Base-by-base conservation (phyloP, 2,888 invertebrate genomes). In the Ennomos quercinarius region DNA sequence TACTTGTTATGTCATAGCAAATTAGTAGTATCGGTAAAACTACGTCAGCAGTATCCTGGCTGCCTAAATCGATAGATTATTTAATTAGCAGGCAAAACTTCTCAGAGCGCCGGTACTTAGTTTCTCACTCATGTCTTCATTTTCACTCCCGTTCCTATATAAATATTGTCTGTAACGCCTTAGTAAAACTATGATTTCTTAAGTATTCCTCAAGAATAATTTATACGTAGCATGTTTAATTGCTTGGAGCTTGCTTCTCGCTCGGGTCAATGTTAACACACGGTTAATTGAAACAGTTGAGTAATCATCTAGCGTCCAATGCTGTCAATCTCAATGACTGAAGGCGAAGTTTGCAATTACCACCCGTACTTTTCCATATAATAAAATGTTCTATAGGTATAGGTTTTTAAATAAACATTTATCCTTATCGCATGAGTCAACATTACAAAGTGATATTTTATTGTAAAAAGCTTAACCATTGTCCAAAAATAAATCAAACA, bases 201-300 rank as follows among this genome's bases (percentile, higher is more conserved):
- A 55, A 53, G 57, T 45, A 44, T 36, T 50, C 41, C 17, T 9
- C 8, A 51, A 54, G 43, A 63, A 52, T 62, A 60, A 44, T 51
- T 51, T 11, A 41, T 42, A 38, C 36, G 41, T 48, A 55, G 46
- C 70, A 64, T 57, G 58, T 72, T 68, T 71, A 71, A 74, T 74
- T 70, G 68, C 60, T 56, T 55, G 47, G 51, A 60, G 58, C 58
- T 53, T 60, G 68, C 64, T 67, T 81, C 77, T 62, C 73, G 70
- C 77, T 62, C 73, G 70, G 85, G 83, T 85, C 87, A 89, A 87
- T 88, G 88, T 81, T 78, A 83, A 78, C 74, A 71, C 61, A 70
- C 70, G 71, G 77, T 77, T 82, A 81, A 85, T 86, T 84, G 80
- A 79, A 79, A 76, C 72, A 68, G 78, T 77, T 76, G 73, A 74